Conservation (phyloP, 2,888 invertebrate species). For the Agapostemon virescens region DNA sequence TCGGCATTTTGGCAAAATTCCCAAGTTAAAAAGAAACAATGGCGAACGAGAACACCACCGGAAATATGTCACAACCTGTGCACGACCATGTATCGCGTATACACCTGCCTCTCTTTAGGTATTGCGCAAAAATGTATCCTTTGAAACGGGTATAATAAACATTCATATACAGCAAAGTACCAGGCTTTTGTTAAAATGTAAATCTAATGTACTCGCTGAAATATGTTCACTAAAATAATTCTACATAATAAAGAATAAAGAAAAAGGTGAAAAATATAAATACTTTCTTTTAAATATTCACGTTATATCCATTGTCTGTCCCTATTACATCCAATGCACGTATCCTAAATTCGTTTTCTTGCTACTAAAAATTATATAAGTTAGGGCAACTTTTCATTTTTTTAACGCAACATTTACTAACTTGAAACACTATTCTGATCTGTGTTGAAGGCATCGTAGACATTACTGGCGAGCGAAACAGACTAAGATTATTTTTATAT, state of each 20-base stretch:
- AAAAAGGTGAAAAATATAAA: background rate
- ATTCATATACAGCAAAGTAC: background rate
- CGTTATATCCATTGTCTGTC: too few species aligned
- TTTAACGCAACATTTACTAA: too few species aligned
- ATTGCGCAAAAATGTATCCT: background rate
- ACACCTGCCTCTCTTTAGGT: background rate
- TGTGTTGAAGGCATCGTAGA: too few species aligned
- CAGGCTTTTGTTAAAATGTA: background rate
- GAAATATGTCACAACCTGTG: constrained; percentile 41
- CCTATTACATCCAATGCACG: too few species aligned
- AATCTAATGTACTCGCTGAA: background rate
- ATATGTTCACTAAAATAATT: background rate
- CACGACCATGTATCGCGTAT: too few species aligned
- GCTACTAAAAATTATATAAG: too few species aligned
- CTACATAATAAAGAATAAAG: background rate
- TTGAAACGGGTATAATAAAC: constrained; percentile 19
- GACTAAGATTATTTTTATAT: background rate
- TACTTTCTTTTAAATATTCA: too few species aligned
- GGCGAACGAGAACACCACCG: constrained; percentile 57
- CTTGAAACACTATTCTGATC: too few species aligned
- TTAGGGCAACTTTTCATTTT: too few species aligned
- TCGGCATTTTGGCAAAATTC: constrained; percentile 55
- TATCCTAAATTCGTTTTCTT: too few species aligned
- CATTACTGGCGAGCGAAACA: too few species aligned
- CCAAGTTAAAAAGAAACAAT: constrained; percentile 61